Conservation (phyloP, 2,888 invertebrate species). For the Cyclophora albipunctata region DNA sequence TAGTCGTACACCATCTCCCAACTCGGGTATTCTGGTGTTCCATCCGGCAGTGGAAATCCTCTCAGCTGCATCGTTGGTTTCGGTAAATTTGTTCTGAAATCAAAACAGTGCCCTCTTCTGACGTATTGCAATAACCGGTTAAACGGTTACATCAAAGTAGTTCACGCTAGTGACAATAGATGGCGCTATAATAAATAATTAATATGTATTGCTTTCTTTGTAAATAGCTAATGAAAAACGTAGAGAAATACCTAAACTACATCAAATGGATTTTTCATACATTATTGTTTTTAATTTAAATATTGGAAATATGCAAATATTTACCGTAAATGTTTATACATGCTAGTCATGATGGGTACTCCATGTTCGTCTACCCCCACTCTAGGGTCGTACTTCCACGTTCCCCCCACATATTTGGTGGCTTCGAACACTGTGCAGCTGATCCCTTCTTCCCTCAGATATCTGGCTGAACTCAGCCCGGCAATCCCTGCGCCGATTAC, state of each 20-base stretch:
- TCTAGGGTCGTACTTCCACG: slow-evolving; percentile 84
- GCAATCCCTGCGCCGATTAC: slow-evolving; percentile 87
- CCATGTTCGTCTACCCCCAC: slow-evolving; percentile 79
- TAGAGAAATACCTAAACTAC: not conserved
- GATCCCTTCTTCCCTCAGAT: slow-evolving; percentile 67
- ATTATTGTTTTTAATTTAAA: not conserved
- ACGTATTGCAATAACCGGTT: not conserved
- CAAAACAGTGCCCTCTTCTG: not conserved
- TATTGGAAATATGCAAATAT: not conserved
- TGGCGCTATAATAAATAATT: too few species aligned
- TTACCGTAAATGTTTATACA: not conserved
- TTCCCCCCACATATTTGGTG: slow-evolving; percentile 81
- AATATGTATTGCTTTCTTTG: too few species aligned
- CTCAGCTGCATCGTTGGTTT: slow-evolving; percentile 87
- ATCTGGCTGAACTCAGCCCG: slow-evolving; percentile 79
- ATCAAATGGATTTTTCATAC: not conserved
- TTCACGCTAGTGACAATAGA: too few species aligned
- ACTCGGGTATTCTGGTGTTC: slow-evolving; percentile 56
- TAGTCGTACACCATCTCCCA: slow-evolving; percentile 51
- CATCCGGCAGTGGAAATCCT: slow-evolving; percentile 79
- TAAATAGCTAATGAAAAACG: too few species aligned
- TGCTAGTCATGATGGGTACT: slow-evolving; percentile 67
- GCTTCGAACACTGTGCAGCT: slow-evolving; percentile 82
- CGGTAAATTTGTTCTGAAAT: slow-evolving; percentile 82
- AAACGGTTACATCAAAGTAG: not conserved